phyloP scores from a whole-genome alignment of 2,113 vertebrate genomes.

The Onychostoma macrolepis region DNA sequence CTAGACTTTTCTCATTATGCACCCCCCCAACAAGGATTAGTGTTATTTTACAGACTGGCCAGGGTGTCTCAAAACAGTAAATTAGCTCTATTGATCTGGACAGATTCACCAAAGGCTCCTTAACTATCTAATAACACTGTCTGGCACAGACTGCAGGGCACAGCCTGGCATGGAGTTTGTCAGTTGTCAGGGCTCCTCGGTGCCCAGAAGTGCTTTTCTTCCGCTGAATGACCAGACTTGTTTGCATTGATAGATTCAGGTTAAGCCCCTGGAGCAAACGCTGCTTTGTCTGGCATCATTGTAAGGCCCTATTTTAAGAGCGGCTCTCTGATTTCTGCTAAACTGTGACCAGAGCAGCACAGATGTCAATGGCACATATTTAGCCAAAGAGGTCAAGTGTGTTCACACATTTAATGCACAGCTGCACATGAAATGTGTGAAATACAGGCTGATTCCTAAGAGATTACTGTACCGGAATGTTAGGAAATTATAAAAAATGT shows the following conservation, averaged over 20 bases:
- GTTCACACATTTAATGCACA: background rate
- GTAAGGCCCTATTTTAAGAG: constrained; percentile 45
- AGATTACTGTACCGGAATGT: background rate
- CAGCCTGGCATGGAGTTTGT: background rate
- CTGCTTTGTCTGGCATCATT: constrained; percentile 40
- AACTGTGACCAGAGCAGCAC: background rate
- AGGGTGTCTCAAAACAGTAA: background rate
- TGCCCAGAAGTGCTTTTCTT: constrained; percentile 42
- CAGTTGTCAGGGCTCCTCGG: background rate
- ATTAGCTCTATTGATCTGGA: background rate
- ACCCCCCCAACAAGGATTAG: background rate
- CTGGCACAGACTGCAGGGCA: background rate
- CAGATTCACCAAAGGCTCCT: background rate
- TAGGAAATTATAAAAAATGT: background rate
- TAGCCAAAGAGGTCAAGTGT: background rate
- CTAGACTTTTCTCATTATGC: background rate
- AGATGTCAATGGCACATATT: background rate
- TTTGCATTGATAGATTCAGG: constrained; percentile 60
- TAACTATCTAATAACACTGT: background rate
- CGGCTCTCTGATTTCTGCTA: constrained; percentile 22
- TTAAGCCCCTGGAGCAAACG: constrained; percentile 57
- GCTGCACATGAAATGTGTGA: background rate
- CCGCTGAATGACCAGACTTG: constrained; percentile 36
- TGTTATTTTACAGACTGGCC: background rate
- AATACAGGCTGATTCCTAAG: background rate